phyloP scores from a whole-genome alignment of 2,888 invertebrate genomes.

The Scaeva pyrastri region DNA sequence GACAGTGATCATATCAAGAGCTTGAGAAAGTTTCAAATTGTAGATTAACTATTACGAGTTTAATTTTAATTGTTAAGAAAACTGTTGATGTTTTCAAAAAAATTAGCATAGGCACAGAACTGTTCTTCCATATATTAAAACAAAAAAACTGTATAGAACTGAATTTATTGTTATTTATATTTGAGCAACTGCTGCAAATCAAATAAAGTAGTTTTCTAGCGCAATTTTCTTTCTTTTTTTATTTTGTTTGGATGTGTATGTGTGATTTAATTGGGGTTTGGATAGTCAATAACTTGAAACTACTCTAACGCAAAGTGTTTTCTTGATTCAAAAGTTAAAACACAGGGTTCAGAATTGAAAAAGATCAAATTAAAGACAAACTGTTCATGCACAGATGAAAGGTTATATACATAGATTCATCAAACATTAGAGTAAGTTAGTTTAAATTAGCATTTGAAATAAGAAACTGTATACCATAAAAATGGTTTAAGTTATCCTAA shows the following conservation, averaged over 20 bases:
- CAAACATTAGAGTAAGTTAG: too few relatives aligned
- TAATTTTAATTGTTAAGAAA: slow-evolving; percentile 23
- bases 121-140: slow-evolving; percentile 32
- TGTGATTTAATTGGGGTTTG: slow-evolving; percentile 17
- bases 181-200: slow-evolving; percentile 27
- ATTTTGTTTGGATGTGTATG: background rate
- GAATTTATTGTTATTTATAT: slow-evolving; percentile 19
- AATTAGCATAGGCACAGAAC: slow-evolving; percentile 9
- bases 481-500: background rate
- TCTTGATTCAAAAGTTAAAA: too few relatives aligned
- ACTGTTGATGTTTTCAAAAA: slow-evolving; percentile 10
- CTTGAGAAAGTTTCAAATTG: slow-evolving; percentile 15
- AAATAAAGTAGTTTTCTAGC: slow-evolving; percentile 57
- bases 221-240: slow-evolving; percentile 38
- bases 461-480: background rate
- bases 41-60: slow-evolving; percentile 18
- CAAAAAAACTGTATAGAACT: slow-evolving; percentile 10
- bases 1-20: slow-evolving; percentile 22
- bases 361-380: too few relatives aligned
- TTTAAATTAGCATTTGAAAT: too few relatives aligned
- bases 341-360: too few relatives aligned
- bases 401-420: too few relatives aligned
- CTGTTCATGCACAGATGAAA: too few relatives aligned
- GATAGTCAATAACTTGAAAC: slow-evolving; percentile 11
- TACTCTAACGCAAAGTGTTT: background rate